phyloP scores from a whole-genome alignment of 2,888 invertebrate genomes.

The Xylophagus ater region DNA sequence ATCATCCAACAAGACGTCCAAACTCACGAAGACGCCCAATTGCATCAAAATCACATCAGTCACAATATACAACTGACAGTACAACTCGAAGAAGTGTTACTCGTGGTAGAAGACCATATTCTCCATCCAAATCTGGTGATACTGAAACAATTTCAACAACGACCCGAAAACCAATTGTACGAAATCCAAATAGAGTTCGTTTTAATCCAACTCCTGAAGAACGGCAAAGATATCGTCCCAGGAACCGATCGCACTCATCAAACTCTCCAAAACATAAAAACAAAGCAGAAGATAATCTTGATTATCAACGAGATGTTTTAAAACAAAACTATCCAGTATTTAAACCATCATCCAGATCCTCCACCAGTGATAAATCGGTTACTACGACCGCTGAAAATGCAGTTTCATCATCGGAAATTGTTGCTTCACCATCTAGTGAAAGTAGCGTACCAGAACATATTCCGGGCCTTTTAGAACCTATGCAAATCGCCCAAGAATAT shows the following conservation, averaged over 20 bases:
- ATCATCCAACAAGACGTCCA: constrained; percentile 40
- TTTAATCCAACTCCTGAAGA: constrained; percentile 38
- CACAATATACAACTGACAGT: constrained; percentile 23
- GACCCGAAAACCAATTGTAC: constrained; percentile 30
- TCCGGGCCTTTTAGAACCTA: constrained; percentile 32
- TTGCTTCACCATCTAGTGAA: constrained; percentile 31
- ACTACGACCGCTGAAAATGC: constrained; percentile 28
- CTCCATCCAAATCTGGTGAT: constrained; percentile 20
- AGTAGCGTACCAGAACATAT: constrained; percentile 17
- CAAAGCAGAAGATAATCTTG: constrained; percentile 37
- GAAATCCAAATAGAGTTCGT: constrained; percentile 37
- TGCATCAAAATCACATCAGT: constrained; percentile 24
- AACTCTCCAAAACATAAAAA: constrained; percentile 13
- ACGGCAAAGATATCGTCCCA: constrained; percentile 30
- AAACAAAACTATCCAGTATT: constrained; percentile 55
- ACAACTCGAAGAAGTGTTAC: constrained; percentile 30
- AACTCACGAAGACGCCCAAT: constrained; percentile 44
- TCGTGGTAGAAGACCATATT: constrained; percentile 39
- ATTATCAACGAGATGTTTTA: constrained; percentile 51
- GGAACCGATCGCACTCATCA: constrained; percentile 23
- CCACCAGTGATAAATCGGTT: constrained; percentile 23
- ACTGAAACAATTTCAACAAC: constrained; percentile 16
- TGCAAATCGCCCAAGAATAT: constrained; percentile 38
- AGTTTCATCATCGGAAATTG: constrained; percentile 31
- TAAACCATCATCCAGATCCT: constrained; percentile 30